Evolutionary conservation across 2,888 invertebrate species (phyloP).

Genomic region (Xylocampa areola): DNA sequence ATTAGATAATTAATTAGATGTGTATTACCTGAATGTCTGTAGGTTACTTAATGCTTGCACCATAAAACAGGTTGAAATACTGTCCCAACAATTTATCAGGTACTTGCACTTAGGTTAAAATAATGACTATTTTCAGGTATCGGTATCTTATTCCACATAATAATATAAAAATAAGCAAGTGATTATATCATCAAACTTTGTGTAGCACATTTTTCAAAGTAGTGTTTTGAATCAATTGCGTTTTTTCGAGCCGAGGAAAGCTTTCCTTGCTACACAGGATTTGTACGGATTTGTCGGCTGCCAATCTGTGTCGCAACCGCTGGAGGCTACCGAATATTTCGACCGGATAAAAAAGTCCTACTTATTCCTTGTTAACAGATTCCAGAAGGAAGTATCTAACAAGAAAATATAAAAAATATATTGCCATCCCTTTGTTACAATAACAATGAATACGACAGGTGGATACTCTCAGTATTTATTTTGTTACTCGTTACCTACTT

Average conservation of each 20-base stretch:
- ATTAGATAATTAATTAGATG: no score
- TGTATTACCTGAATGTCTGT: no score
- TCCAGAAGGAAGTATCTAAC: constrained; percentile 68
- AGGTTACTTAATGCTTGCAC: no score
- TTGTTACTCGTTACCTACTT: constrained; percentile 36
- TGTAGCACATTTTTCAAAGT: constrained; percentile 48
- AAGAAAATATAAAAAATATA: constrained; percentile 59
- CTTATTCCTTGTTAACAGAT: constrained; percentile 82
- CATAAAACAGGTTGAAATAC: no score
- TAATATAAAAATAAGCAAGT: neutral
- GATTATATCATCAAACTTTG: constrained; percentile 9
- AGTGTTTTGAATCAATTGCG: constrained; percentile 77
- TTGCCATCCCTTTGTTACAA: constrained; percentile 61
- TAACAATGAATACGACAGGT: constrained; percentile 62
- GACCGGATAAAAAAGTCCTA: constrained; percentile 78
- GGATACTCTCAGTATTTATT: constrained; percentile 46
- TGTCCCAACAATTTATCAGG: no score
- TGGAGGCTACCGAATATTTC: constrained; percentile 78
- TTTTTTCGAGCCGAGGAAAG: constrained; percentile 73
- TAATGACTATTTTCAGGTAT: no score
- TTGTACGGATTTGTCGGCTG: constrained; percentile 83
- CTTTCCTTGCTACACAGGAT: constrained; percentile 73
- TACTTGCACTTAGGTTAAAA: no score
- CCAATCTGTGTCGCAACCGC: constrained; percentile 81
- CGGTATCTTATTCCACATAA: no score